Percentiles rank a stretch among this genome's conserved stretches.
Evolutionary conservation across 2,113 vertebrate species (phyloP).

Genomic region (Rhodinocichla rosea): DNA sequence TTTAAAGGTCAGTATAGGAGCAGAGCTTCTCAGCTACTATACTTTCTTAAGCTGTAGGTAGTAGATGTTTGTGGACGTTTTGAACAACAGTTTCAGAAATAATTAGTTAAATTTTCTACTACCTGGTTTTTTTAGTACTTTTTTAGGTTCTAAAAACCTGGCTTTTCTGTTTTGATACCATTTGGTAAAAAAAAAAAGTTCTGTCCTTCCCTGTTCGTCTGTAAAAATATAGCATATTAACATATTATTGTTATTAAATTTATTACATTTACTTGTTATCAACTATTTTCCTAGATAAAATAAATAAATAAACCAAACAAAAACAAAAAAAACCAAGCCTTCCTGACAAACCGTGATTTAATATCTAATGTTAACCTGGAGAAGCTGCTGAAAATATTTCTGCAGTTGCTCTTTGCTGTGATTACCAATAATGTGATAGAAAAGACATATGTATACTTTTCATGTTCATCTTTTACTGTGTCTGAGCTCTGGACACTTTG

Average conservation of each 20-base stretch:
- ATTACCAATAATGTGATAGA: not conserved
- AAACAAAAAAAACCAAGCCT: rapidly evolving
- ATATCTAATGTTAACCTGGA: not conserved
- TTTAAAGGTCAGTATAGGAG: not conserved
- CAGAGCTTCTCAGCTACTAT: not conserved
- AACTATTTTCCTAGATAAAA: not conserved
- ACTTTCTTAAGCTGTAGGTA: not conserved
- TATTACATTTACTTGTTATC: not conserved
- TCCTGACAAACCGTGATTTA: not conserved
- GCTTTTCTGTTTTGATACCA: not conserved
- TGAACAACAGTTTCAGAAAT: not conserved
- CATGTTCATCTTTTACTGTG: not conserved
- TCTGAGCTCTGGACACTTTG: not conserved
- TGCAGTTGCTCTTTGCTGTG: not conserved
- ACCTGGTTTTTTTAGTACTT: not conserved
- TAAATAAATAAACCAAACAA: not conserved
- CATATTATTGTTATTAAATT: not conserved
- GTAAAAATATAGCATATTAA: not conserved
- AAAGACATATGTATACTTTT: not conserved
- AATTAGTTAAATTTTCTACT: not conserved
- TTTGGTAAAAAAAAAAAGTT: not conserved
- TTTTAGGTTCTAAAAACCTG: not conserved
- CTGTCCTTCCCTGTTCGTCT: not conserved
- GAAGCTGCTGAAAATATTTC: not conserved
- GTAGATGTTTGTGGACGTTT: not conserved